phyloP scores from a whole-genome alignment of 2,888 invertebrate species.

The Campoplex nolae region DNA sequence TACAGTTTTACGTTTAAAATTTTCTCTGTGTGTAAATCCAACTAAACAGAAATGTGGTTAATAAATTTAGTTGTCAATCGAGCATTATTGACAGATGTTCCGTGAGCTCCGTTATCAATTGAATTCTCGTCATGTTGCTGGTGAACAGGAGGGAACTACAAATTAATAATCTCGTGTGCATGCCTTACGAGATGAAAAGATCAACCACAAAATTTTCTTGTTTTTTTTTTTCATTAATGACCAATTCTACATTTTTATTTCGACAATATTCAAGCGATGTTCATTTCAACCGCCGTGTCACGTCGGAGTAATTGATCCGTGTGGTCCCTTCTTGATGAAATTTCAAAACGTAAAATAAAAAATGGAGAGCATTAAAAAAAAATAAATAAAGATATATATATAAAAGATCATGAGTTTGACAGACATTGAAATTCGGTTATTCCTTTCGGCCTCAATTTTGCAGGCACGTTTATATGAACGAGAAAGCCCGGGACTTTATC shows the following conservation, averaged over 20 bases:
- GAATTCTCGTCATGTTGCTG: too few relatives aligned
- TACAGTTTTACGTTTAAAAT: too few relatives aligned
- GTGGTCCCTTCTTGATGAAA: neutral
- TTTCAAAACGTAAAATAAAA: neutral
- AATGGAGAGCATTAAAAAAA: neutral
- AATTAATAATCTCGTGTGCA: too few relatives aligned
- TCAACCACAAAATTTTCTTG: too few relatives aligned
- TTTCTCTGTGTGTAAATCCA: too few relatives aligned
- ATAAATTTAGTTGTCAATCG: too few relatives aligned
- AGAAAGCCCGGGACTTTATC: constrained; percentile 75
- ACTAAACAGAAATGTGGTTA: too few relatives aligned
- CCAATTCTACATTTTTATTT: neutral
- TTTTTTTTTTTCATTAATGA: too few relatives aligned
- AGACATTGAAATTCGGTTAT: constrained; percentile 47
- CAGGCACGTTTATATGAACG: constrained; percentile 14
- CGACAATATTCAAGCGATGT: neutral
- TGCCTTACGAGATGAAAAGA: too few relatives aligned
- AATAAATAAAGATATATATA: neutral
- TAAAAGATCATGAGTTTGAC: constrained; percentile 16
- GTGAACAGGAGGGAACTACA: too few relatives aligned
- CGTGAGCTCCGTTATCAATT: too few relatives aligned
- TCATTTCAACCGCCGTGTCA: neutral
- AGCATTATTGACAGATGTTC: too few relatives aligned
- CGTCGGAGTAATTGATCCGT: neutral
- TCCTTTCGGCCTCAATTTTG: constrained; percentile 31